A percentile compares a stretch with the other conserved stretches of the same genome.
Evolutionary conservation across 2,888 invertebrate species (phyloP).

Genomic region (Trypoxylon attenuatum): DNA sequence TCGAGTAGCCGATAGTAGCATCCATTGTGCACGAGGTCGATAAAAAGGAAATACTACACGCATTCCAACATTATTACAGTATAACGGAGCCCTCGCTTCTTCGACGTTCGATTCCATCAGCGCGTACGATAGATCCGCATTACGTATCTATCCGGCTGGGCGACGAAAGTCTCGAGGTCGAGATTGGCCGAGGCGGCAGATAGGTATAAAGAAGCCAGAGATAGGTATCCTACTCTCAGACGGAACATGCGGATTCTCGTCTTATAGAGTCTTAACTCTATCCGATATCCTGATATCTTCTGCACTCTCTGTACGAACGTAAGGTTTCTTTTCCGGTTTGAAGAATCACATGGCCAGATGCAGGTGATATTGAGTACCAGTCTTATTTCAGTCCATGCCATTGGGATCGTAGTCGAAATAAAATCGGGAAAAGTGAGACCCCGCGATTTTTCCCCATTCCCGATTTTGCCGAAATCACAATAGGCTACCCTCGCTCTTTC

Average conservation of each 20-base stretch:
- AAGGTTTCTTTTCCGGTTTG: constrained; percentile 29
- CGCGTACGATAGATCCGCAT: constrained; percentile 1
- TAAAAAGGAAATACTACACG: no score
- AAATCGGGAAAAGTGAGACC: constrained; percentile 8
- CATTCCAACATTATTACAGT: no score
- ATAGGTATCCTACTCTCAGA: constrained; percentile 30
- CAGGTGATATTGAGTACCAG: background rate
- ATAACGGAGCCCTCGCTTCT: no score
- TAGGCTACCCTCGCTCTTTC: background rate
- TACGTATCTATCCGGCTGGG: constrained; percentile 30
- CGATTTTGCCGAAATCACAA: background rate
- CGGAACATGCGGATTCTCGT: constrained; percentile 22
- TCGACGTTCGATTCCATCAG: background rate
- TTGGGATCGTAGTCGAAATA: constrained; percentile 24
- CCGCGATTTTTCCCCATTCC: background rate
- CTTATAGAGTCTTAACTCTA: constrained; percentile 44
- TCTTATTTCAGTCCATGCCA: no score
- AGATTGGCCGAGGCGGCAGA: constrained; percentile 28
- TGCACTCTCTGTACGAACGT: constrained; percentile 20
- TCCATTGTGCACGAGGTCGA: no score
- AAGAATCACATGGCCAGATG: constrained; percentile 18
- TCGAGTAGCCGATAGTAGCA: no score
- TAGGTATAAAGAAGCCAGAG: constrained; percentile 29
- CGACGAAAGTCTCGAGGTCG: constrained; percentile 36
- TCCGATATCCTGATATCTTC: constrained; percentile 42